phyloP scores from a whole-genome alignment of 2,113 vertebrate genomes.

The Charadrius vociferus region DNA sequence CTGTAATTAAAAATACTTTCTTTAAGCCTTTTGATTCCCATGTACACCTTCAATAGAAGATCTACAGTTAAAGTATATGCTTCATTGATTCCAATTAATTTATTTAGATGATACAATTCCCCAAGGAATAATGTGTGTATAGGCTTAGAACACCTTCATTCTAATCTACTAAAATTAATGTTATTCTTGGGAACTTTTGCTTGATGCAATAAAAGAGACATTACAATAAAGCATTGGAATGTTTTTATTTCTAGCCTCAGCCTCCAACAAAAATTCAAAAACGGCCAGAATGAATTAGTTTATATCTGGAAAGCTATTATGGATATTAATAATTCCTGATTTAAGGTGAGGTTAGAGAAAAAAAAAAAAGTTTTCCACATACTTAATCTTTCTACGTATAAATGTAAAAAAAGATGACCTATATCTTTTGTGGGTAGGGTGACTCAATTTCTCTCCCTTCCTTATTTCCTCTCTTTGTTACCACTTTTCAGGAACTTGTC shows the following conservation, averaged over 20 bases:
- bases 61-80: background rate
- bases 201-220: background rate
- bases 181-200: background rate
- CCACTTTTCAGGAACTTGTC: background rate
- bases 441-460: background rate
- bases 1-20: background rate
- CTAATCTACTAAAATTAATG: background rate
- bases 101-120: background rate
- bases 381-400: background rate
- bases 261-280: background rate
- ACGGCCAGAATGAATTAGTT: background rate
- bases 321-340: background rate
- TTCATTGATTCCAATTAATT: constrained; percentile 38
- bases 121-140: background rate
- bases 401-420: background rate
- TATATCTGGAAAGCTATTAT: background rate
- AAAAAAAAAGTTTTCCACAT: background rate
- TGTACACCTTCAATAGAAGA: background rate
- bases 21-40: background rate
- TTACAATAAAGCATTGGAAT: background rate
- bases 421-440: background rate
- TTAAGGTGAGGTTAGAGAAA: background rate
- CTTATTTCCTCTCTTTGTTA: background rate
- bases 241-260: background rate
- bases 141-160: background rate